Conservation (phyloP, 2,113 vertebrate species). For the Rousettus leschenaultii region DNA sequence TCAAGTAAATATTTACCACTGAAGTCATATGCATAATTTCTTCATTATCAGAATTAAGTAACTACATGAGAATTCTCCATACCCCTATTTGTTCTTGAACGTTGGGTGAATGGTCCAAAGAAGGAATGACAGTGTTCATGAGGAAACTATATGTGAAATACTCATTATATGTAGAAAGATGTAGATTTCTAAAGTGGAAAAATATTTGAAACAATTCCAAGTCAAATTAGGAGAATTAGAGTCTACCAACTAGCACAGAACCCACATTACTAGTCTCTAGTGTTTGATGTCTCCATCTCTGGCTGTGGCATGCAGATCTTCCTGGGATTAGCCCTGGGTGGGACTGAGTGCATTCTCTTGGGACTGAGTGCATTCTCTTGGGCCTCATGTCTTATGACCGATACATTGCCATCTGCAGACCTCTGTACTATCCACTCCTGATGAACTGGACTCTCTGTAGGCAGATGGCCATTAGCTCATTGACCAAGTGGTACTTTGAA, state of each 20-base stretch:
- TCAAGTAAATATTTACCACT: neutral
- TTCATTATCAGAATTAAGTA: neutral
- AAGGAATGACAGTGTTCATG: neutral
- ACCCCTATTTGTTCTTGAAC: neutral
- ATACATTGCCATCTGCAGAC: neutral
- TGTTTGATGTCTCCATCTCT: neutral
- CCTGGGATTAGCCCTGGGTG: neutral
- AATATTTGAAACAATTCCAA: neutral
- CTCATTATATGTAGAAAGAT: neutral
- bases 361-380: neutral
- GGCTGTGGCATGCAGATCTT: neutral
- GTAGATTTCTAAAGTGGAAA: neutral
- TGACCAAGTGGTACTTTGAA: neutral
- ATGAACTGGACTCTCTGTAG: neutral
- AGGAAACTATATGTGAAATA: neutral
- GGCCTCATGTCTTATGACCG: conserved; percentile 1
- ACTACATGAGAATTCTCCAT: neutral
- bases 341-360: neutral
- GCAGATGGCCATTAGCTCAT: neutral
- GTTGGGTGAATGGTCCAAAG: neutral
- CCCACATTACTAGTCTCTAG: neutral
- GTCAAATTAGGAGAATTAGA: neutral
- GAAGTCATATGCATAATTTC: too few species aligned
- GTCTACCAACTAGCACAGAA: neutral
- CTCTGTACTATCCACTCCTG: neutral